Evolutionary conservation across 2,888 invertebrate genomes (phyloP), one percentile per base, ranked within the genome.

Genomic region (Aleiodes testaceus): DNA sequence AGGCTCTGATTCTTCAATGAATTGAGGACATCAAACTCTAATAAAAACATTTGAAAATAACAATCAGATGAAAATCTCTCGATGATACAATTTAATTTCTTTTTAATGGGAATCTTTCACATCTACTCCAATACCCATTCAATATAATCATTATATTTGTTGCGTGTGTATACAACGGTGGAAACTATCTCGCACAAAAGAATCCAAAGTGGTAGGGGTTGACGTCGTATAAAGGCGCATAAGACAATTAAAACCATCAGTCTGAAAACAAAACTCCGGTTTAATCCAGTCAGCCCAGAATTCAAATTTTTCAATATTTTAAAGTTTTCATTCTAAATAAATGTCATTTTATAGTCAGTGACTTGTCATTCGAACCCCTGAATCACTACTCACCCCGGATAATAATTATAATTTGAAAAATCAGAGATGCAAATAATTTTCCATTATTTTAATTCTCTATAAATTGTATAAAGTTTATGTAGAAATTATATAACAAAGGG

Each of bases 161-260:
- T 45, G 16, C 18, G 12, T 22, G 44, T 61, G 42, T 42, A 22
- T 26, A 50, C 16, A 45, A 30, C 26, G 44, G 49, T 22, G 52
- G 55, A 47, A 36, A 63, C 49, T n/a, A 30, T 26, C 42, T 63
- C 22, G 66, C 20, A 52, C 44, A 44, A 45, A 45, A 45, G 6
- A 18, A 16, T 36, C 3, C 3, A 26, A 11, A 45, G 72, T 75
- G 77, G 81, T 74, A 80, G 81, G 82, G 83, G 76, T 70, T 47
- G 69, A 77, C 66, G 70, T 78, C 79, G 77, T 87, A 87, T 85
- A 86, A 85, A 84, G 80, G 81, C 81, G 73, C 81, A 79, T 79
- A 82, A 82, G 84, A 80, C 84, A 87, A 85, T 86, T 85, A 83
- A 85, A 75, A 82, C 80, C 81, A 79, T 78, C 85, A 86, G 86